Conservation (phyloP, 2,888 invertebrate species). For the Agonopterix alstromeriana region DNA sequence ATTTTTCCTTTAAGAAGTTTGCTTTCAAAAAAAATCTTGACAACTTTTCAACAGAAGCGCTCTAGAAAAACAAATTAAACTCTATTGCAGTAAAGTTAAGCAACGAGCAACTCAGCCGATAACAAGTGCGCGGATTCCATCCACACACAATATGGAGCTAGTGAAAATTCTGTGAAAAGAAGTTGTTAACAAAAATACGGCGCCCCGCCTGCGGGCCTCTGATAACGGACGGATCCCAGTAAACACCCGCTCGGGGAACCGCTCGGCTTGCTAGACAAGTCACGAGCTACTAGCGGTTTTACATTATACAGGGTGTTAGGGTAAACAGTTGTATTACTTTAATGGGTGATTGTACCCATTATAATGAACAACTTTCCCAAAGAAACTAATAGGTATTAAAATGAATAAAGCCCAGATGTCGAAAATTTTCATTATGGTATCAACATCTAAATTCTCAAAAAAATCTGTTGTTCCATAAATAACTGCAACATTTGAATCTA, state of each 20-base stretch:
- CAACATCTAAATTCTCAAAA: too few species aligned
- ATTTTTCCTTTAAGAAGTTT: too few species aligned
- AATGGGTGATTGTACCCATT: too few species aligned
- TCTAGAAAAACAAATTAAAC: background rate
- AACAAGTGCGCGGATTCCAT: conserved; percentile 29
- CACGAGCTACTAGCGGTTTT: conserved; percentile 7
- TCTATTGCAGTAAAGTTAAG: background rate
- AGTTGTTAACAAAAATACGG: conserved; percentile 74
- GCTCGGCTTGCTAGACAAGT: conserved; percentile 18
- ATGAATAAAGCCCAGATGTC: too few species aligned
- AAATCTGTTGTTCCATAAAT: too few species aligned
- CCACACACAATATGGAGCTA: conserved; percentile 35
- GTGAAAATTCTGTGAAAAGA: conserved; percentile 63
- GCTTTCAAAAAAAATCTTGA: too few species aligned
- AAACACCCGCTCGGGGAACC: conserved; percentile 40
- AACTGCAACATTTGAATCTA: too few species aligned
- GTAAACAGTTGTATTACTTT: too few species aligned
- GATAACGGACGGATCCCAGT: conserved; percentile 57
- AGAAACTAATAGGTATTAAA: too few species aligned
- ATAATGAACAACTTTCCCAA: too few species aligned
- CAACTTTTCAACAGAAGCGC: too few species aligned
- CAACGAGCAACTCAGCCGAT: background rate
- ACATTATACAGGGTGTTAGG: background rate
- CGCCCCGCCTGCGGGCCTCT: conserved; percentile 54
- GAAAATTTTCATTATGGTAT: too few species aligned